Evolutionary conservation across 2,113 vertebrate species (phyloP).

Genomic region (Paramisgurnus dabryanus): DNA sequence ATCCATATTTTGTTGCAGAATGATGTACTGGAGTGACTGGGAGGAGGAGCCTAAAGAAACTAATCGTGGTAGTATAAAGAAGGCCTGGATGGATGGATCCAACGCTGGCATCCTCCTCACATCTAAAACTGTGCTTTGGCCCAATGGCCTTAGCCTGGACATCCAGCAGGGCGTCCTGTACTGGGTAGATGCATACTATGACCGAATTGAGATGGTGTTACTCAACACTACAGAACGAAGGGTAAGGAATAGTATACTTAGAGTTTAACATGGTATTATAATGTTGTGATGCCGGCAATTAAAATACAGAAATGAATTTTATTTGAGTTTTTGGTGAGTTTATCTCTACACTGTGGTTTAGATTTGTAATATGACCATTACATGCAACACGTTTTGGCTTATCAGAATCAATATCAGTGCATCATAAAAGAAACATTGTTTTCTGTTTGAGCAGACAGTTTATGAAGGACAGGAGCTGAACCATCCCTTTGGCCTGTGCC

Average conservation of each 20-base stretch:
- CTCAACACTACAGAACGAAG: constrained; percentile 88
- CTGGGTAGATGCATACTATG: constrained; percentile 98
- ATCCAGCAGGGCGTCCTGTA: constrained; percentile 89
- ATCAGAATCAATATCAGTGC: too few species aligned
- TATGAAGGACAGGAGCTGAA: constrained; percentile 92
- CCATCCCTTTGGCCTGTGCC: constrained; percentile 93
- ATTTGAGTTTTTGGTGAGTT: too few species aligned
- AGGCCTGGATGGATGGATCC: constrained; percentile 96
- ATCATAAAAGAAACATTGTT: neutral
- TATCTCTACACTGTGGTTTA: too few species aligned
- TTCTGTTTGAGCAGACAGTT: constrained; percentile 75
- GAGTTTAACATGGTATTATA: too few species aligned
- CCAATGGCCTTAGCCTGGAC: constrained; percentile 94
- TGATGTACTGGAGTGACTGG: constrained; percentile 99
- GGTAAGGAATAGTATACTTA: constrained; percentile 65
- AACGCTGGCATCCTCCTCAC: constrained; percentile 90
- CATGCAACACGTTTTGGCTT: neutral
- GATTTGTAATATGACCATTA: neutral
- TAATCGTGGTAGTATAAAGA: constrained; percentile 93
- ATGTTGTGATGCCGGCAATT: too few species aligned
- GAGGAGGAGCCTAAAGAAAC: constrained; percentile 96
- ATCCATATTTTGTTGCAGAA: constrained; percentile 69
- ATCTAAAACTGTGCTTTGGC: constrained; percentile 94
- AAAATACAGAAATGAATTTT: too few species aligned
- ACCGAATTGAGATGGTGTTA: constrained; percentile 93